Evolutionary conservation across 2,797 vertebrate species (phyloP).

Genomic region (Myripristis jacobus): DNA sequence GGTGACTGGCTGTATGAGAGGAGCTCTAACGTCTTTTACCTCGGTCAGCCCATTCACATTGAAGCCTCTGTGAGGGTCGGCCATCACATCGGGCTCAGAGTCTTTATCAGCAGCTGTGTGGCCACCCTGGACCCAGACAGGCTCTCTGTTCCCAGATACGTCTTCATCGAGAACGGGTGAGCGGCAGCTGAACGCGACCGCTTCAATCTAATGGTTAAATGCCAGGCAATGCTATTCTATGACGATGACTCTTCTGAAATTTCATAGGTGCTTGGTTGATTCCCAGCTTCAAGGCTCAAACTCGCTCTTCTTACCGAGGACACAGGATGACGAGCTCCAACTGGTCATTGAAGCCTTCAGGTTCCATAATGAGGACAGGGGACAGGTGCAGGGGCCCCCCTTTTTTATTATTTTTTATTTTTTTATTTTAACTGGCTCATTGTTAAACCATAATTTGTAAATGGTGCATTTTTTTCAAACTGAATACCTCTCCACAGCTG

Average conservation of each 20-base stretch:
- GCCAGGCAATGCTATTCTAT: neutral
- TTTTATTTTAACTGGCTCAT: neutral
- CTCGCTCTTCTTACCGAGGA: conserved; percentile 65
- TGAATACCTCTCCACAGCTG: conserved; percentile 50
- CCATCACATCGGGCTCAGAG: conserved; percentile 70
- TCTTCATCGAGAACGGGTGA: conserved; percentile 79
- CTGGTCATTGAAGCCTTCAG: conserved; percentile 74
- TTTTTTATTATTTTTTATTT: rapidly evolving
- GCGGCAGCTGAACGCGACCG: neutral
- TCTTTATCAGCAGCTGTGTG: conserved; percentile 81
- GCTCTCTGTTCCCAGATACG: conserved; percentile 74
- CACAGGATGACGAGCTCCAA: conserved; percentile 61
- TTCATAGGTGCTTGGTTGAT: conserved; percentile 73
- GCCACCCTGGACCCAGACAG: conserved; percentile 74
- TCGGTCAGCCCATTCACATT: conserved; percentile 76
- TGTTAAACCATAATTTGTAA: rapidly evolving
- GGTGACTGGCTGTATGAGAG: conserved; percentile 75
- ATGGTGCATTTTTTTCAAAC: neutral
- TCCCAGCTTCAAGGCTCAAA: conserved; percentile 67
- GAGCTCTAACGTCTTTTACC: conserved; percentile 65
- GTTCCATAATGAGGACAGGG: conserved; percentile 65
- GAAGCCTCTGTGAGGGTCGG: conserved; percentile 75
- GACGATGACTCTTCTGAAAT: neutral
- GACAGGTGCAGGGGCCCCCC: conserved; percentile 63
- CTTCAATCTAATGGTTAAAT: neutral